phyloP scores from a whole-genome alignment of 2,888 invertebrate species.

The Polydesmus complanatus region DNA sequence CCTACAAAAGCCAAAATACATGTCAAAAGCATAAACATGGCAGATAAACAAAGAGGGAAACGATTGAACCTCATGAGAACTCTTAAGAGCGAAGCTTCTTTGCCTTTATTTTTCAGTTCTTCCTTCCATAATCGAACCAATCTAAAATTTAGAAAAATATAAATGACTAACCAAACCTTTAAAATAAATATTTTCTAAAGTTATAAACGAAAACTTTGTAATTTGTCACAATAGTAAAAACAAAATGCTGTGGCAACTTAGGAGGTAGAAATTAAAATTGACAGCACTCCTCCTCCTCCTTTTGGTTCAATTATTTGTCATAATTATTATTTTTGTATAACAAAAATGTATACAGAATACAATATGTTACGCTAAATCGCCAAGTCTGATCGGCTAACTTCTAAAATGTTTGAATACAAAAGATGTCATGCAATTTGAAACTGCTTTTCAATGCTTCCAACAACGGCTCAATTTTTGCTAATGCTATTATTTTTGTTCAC shows the following conservation, averaged over 20 bases:
- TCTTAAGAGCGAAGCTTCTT: slow-evolving; percentile 29
- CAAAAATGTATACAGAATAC: no score
- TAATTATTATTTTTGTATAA: no score
- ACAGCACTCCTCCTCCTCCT: no score
- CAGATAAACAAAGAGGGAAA: slow-evolving; percentile 29
- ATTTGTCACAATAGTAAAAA: background rate
- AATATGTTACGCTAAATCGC: no score
- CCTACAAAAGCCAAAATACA: slow-evolving; percentile 31
- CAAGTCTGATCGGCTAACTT: no score
- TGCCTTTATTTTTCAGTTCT: slow-evolving; percentile 28
- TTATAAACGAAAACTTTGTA: background rate
- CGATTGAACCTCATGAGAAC: slow-evolving; percentile 29
- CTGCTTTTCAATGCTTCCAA: no score
- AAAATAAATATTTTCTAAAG: background rate
- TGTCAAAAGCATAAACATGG: slow-evolving; percentile 27
- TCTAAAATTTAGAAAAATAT: slow-evolving; percentile 18
- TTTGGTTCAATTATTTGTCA: no score
- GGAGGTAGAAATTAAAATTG: no score
- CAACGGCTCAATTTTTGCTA: no score
- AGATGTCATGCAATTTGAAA: no score
- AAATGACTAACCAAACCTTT: background rate
- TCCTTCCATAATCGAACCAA: slow-evolving; percentile 31
- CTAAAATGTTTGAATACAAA: no score
- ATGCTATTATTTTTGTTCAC: no score
- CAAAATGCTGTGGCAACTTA: background rate